phyloP scores from a whole-genome alignment of 2,113 vertebrate species.

The Edolisoma coerulescens region DNA sequence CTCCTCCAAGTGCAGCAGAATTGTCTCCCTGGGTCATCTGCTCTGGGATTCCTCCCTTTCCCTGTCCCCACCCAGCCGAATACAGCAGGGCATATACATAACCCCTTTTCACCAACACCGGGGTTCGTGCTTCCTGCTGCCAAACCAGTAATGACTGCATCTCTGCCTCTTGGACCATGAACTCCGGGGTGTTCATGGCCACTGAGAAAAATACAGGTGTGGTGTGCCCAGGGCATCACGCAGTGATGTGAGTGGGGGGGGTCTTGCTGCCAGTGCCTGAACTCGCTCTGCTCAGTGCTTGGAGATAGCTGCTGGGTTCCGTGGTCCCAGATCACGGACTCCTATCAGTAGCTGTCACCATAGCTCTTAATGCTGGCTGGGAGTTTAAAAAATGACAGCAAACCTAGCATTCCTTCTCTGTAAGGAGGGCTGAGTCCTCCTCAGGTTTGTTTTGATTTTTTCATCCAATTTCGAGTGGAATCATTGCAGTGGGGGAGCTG shows the following conservation, averaged over 20 bases:
- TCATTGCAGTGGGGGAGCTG: background rate
- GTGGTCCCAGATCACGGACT: background rate
- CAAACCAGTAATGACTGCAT: background rate
- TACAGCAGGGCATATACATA: background rate
- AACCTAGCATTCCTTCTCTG: background rate
- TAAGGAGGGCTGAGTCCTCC: background rate
- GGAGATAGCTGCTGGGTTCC: background rate
- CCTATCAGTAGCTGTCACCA: background rate
- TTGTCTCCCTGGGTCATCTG: background rate
- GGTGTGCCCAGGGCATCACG: background rate
- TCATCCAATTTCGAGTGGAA: background rate
- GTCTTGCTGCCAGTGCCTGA: background rate
- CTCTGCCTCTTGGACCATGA: background rate
- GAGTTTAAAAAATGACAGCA: constrained; percentile 19
- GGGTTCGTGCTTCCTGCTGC: background rate
- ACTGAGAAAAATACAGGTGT: background rate
- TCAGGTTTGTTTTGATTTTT: constrained; percentile 33
- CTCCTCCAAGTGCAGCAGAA: background rate
- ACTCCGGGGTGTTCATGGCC: background rate
- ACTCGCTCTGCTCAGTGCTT: background rate
- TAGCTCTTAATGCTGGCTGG: background rate
- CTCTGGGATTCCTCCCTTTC: background rate
- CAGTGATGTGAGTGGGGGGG: background rate
- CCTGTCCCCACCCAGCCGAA: background rate
- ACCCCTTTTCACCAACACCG: background rate